Base-by-base conservation (phyloP, 2,113 vertebrate species). In the Zosterops lateralis region DNA sequence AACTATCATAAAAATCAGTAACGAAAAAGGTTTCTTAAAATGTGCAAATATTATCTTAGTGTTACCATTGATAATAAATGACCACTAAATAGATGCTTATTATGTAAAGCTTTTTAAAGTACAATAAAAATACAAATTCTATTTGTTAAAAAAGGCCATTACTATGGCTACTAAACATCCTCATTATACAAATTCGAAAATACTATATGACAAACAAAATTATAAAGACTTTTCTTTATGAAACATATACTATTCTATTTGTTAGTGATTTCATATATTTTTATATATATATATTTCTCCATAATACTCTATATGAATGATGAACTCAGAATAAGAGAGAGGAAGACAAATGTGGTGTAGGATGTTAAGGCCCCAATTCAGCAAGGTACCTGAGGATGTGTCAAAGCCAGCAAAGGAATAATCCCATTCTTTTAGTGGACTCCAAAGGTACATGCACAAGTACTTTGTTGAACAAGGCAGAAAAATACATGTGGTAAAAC, bases 51-150 rank as follows among this genome's bases (percentile, higher is more conserved):
- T 96, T 95, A 95, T 96, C 71, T 96, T 96, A 96, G 92, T 97
- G 89, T 98, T 98, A 97, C 88, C 90, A 92, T 96, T 90, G 94
- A 93, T 97, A 97, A 95, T 97, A 97, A 98, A 97, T 97, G 97
- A 95, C 70, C 94, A 89, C 97, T 98, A 97, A 97, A 97, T 97
- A 98, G 95, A 97, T 96, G 95, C 79, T 94, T 97, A 96, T 97
- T 98, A 97, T 94, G 77, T 97, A 98, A 98, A 98, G 97, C 97
- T 97, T 97, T 96, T 98, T 96, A 94, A 97, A 97, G 95, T 97
- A 98, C 97, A 97, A 97, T 97, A 98, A 98, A 98, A 98, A 98
- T 98, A 98, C 98, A 98, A 98, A 97, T 97, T 97, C 96, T 97
- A 97, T 98, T 95, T 98, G 97, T 97, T 98, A 98, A 97, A 98